Percentiles rank a stretch among this genome's conserved stretches.
These are phyloP conservation scores for Lepus townsendii DNA, from an alignment of 2,797 vertebrate genomes.

Conservation along the genomic window DNA sequence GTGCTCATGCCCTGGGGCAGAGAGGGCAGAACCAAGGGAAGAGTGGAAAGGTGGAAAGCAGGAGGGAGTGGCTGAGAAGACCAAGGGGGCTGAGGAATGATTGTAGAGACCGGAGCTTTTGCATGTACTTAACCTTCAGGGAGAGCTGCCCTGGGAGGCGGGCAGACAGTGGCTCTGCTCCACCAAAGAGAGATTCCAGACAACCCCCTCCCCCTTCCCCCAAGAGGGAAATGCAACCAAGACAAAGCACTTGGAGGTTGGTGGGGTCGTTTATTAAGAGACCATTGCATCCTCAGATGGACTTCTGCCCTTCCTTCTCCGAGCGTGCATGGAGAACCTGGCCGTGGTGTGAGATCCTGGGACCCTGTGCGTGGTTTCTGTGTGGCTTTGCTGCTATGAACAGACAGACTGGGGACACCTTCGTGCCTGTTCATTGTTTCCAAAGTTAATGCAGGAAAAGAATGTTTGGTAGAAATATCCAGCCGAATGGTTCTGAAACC, in stretches of 20 bases:
- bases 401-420: neutral
- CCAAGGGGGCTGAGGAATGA: neutral
- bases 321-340: neutral
- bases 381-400: neutral
- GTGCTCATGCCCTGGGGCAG: neutral
- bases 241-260: neutral
- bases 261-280: neutral
- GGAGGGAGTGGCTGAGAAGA: neutral
- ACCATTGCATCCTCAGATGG: accelerated
- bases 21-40: too few species aligned
- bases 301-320: neutral
- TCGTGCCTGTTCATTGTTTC: neutral
- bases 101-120: neutral
- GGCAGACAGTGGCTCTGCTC: neutral
- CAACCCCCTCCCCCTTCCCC: neutral
- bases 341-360: too few species aligned
- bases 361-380: neutral
- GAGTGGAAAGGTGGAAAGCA: neutral
- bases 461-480: neutral
- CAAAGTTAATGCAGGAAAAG: neutral
- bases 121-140: neutral
- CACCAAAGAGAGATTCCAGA: too few species aligned
- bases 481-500: neutral
- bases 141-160: neutral
- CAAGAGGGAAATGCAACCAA: neutral